Percentiles rank a stretch among this genome's conserved stretches.
phyloP scores from a whole-genome alignment of 2,797 vertebrate species.

The Pagetopsis macropterus region DNA sequence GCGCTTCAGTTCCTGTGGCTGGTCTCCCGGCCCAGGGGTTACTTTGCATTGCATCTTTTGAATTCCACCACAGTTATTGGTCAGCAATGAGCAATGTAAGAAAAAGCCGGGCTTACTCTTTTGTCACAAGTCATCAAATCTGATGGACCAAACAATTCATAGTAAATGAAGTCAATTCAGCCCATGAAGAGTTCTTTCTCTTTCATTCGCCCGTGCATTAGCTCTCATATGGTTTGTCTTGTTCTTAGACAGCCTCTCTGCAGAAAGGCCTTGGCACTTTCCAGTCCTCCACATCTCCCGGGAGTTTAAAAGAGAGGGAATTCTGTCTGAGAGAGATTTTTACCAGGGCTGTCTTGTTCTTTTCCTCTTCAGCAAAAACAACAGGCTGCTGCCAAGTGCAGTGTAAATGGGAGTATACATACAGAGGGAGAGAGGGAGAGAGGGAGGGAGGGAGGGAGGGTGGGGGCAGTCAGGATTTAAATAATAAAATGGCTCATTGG shows the following conservation, averaged over 20 bases:
- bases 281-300: conserved; percentile 44
- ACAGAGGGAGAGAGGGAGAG: conserved; percentile 33
- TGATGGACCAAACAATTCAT: background rate
- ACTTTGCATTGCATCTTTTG: conserved; percentile 50
- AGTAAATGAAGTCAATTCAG: conserved; percentile 13
- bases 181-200: background rate
- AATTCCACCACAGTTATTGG: conserved; percentile 53
- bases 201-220: conserved; percentile 21
- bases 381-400: conserved; percentile 71
- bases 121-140: conserved; percentile 7
- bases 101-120: conserved; percentile 10
- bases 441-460: conserved; percentile 11
- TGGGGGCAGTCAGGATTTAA: conserved; percentile 52
- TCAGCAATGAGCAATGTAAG: conserved; percentile 24
- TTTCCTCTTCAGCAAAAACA: conserved; percentile 79
- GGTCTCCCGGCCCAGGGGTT: conserved; percentile 30
- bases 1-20: conserved; percentile 60
- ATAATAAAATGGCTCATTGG: conserved; percentile 77
- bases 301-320: conserved; percentile 58
- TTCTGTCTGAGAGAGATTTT: conserved; percentile 68
- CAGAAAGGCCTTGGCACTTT: conserved; percentile 60
- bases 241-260: conserved; percentile 55
- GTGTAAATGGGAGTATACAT: conserved; percentile 78
- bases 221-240: conserved; percentile 48
- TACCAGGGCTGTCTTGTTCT: conserved; percentile 75